Conservation (phyloP, 2,888 invertebrate species). For the Ophioninae sp. region DNA sequence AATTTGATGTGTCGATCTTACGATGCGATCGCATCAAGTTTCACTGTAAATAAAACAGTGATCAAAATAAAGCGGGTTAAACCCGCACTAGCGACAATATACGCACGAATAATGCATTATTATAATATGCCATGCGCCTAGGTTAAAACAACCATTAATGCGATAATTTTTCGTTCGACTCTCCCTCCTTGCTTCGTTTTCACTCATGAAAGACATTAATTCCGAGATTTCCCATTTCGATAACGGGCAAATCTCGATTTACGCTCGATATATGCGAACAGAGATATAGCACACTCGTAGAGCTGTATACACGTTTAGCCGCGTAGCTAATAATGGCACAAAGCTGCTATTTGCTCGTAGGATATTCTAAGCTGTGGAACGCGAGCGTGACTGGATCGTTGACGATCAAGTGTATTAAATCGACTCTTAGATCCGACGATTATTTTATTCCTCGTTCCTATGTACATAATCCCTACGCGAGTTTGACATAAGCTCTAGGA, state of each 20-base stretch:
- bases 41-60: background rate
- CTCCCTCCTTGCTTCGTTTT: slow-evolving; percentile 1
- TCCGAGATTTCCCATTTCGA: slow-evolving; percentile 53
- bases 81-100: slow-evolving; percentile 6
- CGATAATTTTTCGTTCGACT: slow-evolving; percentile 15
- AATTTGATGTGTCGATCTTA: background rate
- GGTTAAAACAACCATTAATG: slow-evolving; percentile 41
- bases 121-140: slow-evolving; percentile 37
- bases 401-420: slow-evolving; percentile 40
- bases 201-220: slow-evolving; percentile 30
- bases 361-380: slow-evolving; percentile 26
- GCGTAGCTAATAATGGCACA: slow-evolving; percentile 21
- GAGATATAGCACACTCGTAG: background rate
- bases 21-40: background rate
- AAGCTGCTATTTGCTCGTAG: slow-evolving; percentile 13
- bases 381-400: slow-evolving; percentile 52
- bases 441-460: slow-evolving; percentile 4
- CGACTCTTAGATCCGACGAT: background rate
- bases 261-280: slow-evolving; percentile 28
- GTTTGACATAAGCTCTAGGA: slow-evolving; percentile 1
- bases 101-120: slow-evolving; percentile 55
- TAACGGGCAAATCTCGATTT: slow-evolving; percentile 45
- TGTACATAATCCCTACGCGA: background rate
- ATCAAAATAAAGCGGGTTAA: slow-evolving; percentile 12
- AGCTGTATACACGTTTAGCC: background rate